phyloP scores from a whole-genome alignment of 2,888 invertebrate genomes.

The Calameuta idolon region DNA sequence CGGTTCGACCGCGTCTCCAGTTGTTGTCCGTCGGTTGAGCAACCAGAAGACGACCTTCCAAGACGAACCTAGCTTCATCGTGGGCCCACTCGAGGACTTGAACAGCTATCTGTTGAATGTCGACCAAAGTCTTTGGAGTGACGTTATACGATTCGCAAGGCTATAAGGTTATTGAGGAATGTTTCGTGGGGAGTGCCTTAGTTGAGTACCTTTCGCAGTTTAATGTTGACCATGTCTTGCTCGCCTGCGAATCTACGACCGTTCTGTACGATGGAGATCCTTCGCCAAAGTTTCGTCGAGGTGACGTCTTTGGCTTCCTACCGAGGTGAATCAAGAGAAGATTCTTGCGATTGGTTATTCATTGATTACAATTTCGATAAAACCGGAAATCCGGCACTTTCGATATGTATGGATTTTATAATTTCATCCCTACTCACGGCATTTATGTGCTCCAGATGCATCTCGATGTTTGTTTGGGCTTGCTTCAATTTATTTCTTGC shows the following conservation, averaged over 20 bases:
- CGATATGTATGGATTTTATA: neutral
- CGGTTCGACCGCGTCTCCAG: slow-evolving; percentile 89
- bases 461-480: slow-evolving; percentile 92
- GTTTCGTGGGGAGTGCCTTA: neutral
- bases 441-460: slow-evolving; percentile 94
- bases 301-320: slow-evolving; percentile 90
- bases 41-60: slow-evolving; percentile 89
- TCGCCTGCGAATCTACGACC: slow-evolving; percentile 82
- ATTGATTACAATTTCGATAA: neutral
- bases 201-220: slow-evolving; percentile 80
- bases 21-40: slow-evolving; percentile 92
- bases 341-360: neutral
- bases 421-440: slow-evolving; percentile 68
- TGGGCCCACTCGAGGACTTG: slow-evolving; percentile 95
- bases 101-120: slow-evolving; percentile 79
- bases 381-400: neutral
- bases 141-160: neutral
- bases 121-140: neutral
- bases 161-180: slow-evolving; percentile 9
- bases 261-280: slow-evolving; percentile 82
- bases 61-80: slow-evolving; percentile 90
- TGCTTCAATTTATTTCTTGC: slow-evolving; percentile 86
- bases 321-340: slow-evolving; percentile 15
- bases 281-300: slow-evolving; percentile 88
- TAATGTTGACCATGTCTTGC: slow-evolving; percentile 89